Percentiles rank a stretch among this genome's conserved stretches.
phyloP scores from a whole-genome alignment of 1,140 invertebrate genomes.

The Stegodyphus dumicola region DNA sequence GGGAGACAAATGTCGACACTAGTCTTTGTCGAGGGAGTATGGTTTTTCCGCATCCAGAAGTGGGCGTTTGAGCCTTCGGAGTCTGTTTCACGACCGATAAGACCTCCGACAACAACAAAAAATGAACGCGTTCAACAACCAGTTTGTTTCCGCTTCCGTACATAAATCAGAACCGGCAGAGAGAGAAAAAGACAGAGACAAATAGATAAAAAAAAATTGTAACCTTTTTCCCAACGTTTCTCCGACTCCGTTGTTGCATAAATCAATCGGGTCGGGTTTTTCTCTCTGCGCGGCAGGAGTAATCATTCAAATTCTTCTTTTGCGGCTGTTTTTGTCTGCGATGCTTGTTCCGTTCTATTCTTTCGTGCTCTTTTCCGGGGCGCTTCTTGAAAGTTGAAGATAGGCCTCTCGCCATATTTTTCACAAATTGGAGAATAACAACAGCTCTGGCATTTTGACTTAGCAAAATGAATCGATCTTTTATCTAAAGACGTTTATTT shows the following conservation, averaged over 20 bases:
- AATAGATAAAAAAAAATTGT: not conserved
- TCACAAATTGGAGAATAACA: conserved; percentile 38
- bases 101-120: conserved; percentile 8
- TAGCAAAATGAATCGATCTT: too few species aligned
- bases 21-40: too few species aligned
- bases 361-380: not conserved
- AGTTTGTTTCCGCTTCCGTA: conserved; percentile 38
- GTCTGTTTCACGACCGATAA: conserved; percentile 52
- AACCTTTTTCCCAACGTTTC: conserved; percentile 11
- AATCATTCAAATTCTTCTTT: conserved; percentile 58
- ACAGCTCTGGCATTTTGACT: not conserved
- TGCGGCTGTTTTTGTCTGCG: conserved; percentile 31
- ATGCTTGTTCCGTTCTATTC: not conserved
- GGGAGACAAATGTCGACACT: too few species aligned
- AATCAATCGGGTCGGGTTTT: conserved; percentile 45
- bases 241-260: conserved; percentile 29
- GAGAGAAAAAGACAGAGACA: not conserved
- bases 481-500: too few species aligned
- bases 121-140: conserved; percentile 48
- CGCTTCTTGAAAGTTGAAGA: conserved; percentile 24
- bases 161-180: conserved; percentile 44
- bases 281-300: conserved; percentile 8
- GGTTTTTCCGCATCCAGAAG: not conserved
- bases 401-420: conserved; percentile 16
- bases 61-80: conserved; percentile 20